Evolutionary conservation across 1,140 invertebrate species (phyloP).

Genomic region (Daktulosphaira vitifoliae): DNA sequence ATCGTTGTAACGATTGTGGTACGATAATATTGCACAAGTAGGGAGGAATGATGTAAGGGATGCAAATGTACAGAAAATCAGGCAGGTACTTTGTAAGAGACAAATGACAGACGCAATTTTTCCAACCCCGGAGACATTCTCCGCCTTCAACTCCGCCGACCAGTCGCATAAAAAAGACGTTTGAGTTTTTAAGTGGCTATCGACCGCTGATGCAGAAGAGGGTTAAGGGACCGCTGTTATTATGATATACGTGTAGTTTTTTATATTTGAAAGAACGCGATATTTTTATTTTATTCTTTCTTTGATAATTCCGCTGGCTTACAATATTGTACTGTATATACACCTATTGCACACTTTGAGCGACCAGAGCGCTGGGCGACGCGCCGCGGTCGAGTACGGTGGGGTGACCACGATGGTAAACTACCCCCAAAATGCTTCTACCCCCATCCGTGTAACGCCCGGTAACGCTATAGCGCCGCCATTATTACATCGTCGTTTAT

Average conservation of each 20-base stretch:
- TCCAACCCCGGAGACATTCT: neutral
- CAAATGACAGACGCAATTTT: constrained; percentile 1
- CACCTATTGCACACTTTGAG: too few species aligned
- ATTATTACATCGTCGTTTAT: constrained; percentile 27
- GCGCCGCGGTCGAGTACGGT: neutral
- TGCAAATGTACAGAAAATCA: too few species aligned
- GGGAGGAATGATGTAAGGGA: too few species aligned
- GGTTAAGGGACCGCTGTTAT: constrained; percentile 1
- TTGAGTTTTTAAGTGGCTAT: constrained; percentile 13
- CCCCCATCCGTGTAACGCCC: neutral
- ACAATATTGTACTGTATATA: neutral
- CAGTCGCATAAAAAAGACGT: constrained; percentile 29
- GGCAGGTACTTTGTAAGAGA: too few species aligned
- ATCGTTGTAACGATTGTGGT: too few species aligned
- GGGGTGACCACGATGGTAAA: neutral
- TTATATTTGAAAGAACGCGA: neutral
- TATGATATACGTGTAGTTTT: neutral
- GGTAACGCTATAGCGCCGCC: constrained; percentile 8
- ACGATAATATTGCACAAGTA: too few species aligned
- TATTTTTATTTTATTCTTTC: constrained; percentile 4
- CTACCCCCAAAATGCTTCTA: constrained; percentile 8
- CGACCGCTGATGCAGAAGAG: neutral
- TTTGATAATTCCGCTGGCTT: neutral
- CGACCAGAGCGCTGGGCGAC: too few species aligned
- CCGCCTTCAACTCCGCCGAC: too few species aligned